Evolutionary conservation across 2,113 vertebrate genomes (phyloP), one percentile per base, ranked within the genome.

Genomic region (Campylorhamphus procurvoides): DNA sequence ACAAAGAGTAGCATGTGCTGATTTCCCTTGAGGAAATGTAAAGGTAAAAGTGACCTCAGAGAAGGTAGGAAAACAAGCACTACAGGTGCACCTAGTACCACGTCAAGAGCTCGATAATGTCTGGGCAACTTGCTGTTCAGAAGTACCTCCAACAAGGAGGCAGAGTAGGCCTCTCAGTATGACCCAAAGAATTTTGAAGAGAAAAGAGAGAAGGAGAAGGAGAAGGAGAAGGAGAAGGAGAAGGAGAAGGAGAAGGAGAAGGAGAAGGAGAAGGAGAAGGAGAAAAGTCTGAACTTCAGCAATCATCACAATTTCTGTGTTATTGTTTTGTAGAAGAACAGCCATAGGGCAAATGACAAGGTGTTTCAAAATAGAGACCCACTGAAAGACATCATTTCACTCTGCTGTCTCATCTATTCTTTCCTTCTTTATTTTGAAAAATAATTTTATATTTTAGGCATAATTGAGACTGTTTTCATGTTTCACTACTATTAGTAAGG

Each of bases 141-240:
- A 64, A 63, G 24, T 53, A 40, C 12, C 19, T 58, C 28, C 18
- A 9, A 7, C 27, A 40, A 73, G 52, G 16, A 50, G 33, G 23
- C 4, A 39, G 24, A 37, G 16, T 9, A 58, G 8, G 4, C 3
- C 29, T 1, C 29, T 63, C 42, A 58, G 15, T 23, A 37, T 18
- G n/a, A 39, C 28, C 9, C 39, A 14, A 58, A 67, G 20, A 68
- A 20, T 46, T 20, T 46, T 20, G 39, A 7, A 31, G 35, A 31
- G 24, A 24, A 27, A 12, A 29, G 28, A 27, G 3, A 4, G 4
- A 24, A 8, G 8, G 14, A 18, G 9, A 11, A 29, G 15, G 27
- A 6, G 27, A 31, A 27, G 16, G 2, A 1, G 16, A 8, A 2
- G 4, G 9, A 10, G 18, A 12, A 7, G 8, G 12, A 7, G 4